Evolutionary conservation across 2,797 vertebrate genomes (phyloP), one percentile per base, ranked within the genome.

Genomic region (Rhabdomys pumilio): DNA sequence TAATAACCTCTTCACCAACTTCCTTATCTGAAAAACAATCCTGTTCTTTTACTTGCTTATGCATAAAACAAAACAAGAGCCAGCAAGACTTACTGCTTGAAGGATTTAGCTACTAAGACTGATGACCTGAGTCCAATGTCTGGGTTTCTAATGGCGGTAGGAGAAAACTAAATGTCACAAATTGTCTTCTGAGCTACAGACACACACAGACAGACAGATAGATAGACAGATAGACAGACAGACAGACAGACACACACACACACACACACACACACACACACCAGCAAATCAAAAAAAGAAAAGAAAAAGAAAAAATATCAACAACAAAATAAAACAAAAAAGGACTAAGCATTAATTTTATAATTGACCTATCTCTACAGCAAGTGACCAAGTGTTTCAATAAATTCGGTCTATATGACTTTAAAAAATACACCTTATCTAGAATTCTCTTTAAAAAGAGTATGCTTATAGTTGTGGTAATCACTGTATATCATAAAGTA

Each of bases 381-480:
- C 4, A 20, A 77, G 4, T 41, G 80, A 55, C 57, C 8, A 20
- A 73, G 6, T 29, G 80, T 77, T 22, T 89, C 44, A 75, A 44
- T 89, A 85, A 65, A 53, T 76, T 92, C 7, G 79, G 63, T 63
- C 38, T 69, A 44, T 4, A 17, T 88, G n/a, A 47, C 22, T 38
- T 96, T 93, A 84, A 72, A 89, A 88, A 93, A 34, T 12, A 53
- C 44, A 94, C 77, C 6, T 24, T 83, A 59, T 10, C 9, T 31
- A 89, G 34, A 81, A 47, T 75, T 90, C 1, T 73, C 38, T 91
- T 89, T 12, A 73, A 76, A 76, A 63, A 91, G 12, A 87, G 17
- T 47, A 50, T 7, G 31, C 3, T 50, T 82, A 47, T 29, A 86
- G 44, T 34, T 86, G 8, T 47, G 72, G 63, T 72, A 22, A 47